Percentiles rank a stretch among this genome's conserved stretches.
Evolutionary conservation across 2,888 invertebrate species (phyloP).

Genomic region (Chironomus tentans): DNA sequence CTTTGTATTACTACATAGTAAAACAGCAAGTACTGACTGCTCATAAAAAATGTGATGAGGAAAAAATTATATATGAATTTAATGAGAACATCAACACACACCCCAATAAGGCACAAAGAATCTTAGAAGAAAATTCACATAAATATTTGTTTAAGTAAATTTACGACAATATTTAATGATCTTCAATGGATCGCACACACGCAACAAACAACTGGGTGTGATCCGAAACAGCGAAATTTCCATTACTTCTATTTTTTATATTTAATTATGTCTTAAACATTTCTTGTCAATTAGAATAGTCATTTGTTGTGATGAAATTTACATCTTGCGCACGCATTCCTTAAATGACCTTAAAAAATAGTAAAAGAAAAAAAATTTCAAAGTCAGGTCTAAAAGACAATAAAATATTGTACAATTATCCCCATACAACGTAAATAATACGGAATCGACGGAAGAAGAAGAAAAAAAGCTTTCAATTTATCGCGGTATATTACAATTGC

Average conservation of each 20-base stretch:
- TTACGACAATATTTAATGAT: background rate
- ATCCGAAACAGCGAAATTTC: background rate
- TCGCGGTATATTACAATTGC: background rate
- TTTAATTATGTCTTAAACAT: background rate
- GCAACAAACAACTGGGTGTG: background rate
- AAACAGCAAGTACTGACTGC: background rate
- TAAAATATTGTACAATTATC: background rate
- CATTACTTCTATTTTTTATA: background rate
- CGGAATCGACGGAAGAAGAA: no score
- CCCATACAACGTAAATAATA: background rate
- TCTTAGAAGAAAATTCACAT: background rate
- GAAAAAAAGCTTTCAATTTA: conserved; percentile 17
- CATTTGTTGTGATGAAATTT: background rate
- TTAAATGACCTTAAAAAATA: background rate
- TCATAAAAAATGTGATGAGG: background rate
- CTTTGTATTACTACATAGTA: background rate
- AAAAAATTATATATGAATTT: background rate
- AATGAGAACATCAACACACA: background rate
- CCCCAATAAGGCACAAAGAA: background rate
- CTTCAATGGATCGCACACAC: background rate
- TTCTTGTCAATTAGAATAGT: background rate
- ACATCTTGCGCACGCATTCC: background rate
- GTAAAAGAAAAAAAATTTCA: background rate
- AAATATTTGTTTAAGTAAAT: background rate
- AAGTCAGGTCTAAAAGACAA: background rate